phyloP scores from a whole-genome alignment of 2,888 invertebrate species.

The Agrypnus murinus region DNA sequence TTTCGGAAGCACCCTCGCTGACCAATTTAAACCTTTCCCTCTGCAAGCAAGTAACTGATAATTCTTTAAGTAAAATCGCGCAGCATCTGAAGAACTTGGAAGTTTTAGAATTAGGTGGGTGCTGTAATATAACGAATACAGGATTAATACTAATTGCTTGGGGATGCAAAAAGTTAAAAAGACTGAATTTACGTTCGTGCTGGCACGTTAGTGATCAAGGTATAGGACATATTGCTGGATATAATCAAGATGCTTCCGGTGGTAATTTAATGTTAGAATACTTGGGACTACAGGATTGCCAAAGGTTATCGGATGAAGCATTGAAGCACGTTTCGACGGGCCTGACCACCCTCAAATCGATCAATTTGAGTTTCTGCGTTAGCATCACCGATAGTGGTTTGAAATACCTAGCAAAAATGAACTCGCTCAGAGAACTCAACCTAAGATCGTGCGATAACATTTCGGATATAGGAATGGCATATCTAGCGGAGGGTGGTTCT shows the following conservation, averaged over 20 bases:
- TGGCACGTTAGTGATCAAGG: constrained; percentile 95
- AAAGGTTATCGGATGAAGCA: constrained; percentile 93
- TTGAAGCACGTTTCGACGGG: constrained; percentile 89
- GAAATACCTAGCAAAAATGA: constrained; percentile 90
- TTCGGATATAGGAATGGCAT: constrained; percentile 93
- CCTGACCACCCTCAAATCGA: constrained; percentile 85
- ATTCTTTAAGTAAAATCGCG: constrained; percentile 88
- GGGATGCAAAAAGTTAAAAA: constrained; percentile 88
- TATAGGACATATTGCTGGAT: constrained; percentile 89
- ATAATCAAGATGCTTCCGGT: constrained; percentile 76
- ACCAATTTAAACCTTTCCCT: constrained; percentile 90
- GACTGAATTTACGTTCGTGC: constrained; percentile 92
- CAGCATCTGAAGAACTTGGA: constrained; percentile 90
- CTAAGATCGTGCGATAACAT: constrained; percentile 95
- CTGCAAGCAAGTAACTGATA: constrained; percentile 97
- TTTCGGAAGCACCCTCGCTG: constrained; percentile 83
- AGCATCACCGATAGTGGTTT: constrained; percentile 95
- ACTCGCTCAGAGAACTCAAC: constrained; percentile 89
- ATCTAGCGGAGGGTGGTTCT: constrained; percentile 91
- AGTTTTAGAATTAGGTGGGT: constrained; percentile 92
- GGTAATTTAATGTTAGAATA: constrained; percentile 88
- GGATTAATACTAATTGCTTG: constrained; percentile 90
- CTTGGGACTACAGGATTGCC: constrained; percentile 95
- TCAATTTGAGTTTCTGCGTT: constrained; percentile 95
- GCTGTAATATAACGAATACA: constrained; percentile 92